Conservation (phyloP, 2,113 vertebrate species). For the Turnix velox region DNA sequence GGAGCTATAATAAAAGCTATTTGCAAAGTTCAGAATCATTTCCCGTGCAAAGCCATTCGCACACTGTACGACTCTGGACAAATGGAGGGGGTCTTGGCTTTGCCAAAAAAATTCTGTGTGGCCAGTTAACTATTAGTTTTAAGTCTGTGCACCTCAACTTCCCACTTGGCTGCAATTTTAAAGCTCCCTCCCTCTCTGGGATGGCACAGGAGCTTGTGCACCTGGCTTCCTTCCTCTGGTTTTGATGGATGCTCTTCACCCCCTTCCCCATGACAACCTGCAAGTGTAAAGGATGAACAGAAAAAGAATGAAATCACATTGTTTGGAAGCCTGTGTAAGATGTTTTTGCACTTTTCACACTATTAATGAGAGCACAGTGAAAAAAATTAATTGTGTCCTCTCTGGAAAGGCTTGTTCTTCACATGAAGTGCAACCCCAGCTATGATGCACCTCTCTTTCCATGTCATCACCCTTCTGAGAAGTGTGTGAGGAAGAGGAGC, state of each 20-base stretch:
- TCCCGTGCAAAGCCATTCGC: constrained; percentile 71
- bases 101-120: constrained; percentile 65
- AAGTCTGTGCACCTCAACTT: constrained; percentile 65
- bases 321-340: neutral
- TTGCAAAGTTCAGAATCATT: constrained; percentile 74
- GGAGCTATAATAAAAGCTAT: constrained; percentile 70
- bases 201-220: constrained; percentile 38
- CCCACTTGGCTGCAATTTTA: constrained; percentile 19
- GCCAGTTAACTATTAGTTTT: constrained; percentile 56
- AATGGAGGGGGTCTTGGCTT: constrained; percentile 63
- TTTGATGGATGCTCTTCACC: constrained; percentile 3
- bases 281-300: constrained; percentile 13
- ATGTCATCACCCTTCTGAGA: neutral
- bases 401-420: neutral
- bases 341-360: neutral
- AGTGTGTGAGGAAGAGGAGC: neutral
- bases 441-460: neutral
- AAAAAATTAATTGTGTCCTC: neutral
- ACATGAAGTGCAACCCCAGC: neutral
- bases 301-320: neutral
- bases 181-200: constrained; percentile 34
- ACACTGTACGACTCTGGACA: constrained; percentile 72
- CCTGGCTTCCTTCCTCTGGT: constrained; percentile 37
- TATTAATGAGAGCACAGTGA: neutral
- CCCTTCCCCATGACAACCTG: neutral